phyloP scores from a whole-genome alignment of 2,888 invertebrate genomes.

The Trachelus tabidus region DNA sequence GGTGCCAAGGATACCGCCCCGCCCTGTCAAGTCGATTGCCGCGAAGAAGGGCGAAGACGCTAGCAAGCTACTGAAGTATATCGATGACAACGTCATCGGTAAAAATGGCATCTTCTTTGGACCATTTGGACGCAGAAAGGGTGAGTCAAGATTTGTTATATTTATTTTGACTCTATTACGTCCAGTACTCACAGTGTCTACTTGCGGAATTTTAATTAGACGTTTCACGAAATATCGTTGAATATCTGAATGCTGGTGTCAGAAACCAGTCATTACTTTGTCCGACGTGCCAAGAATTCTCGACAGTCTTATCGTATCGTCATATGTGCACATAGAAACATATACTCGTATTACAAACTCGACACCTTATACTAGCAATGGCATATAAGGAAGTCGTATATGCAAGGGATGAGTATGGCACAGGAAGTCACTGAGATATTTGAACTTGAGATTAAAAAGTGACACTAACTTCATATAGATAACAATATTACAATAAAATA shows the following conservation, averaged over 20 bases:
- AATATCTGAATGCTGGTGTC: background rate
- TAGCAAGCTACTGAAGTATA: constrained; percentile 79
- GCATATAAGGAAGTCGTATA: background rate
- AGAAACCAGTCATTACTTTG: background rate
- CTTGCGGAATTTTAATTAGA: background rate
- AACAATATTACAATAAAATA: background rate
- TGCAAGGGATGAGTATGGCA: background rate
- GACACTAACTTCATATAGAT: background rate
- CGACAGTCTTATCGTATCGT: background rate
- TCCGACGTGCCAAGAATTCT: background rate
- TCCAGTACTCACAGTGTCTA: background rate
- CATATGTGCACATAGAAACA: background rate
- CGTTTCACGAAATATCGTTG: background rate
- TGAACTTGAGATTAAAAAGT: background rate
- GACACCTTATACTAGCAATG: background rate
- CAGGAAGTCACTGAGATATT: background rate
- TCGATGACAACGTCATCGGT: constrained; percentile 85
- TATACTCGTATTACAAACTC: background rate
- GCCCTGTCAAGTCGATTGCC: constrained; percentile 56
- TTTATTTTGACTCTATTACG: background rate
- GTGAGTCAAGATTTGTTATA: constrained; percentile 65
- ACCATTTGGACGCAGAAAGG: constrained; percentile 85
- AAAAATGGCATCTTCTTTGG: constrained; percentile 84
- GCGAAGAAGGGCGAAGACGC: constrained; percentile 75
- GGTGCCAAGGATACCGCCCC: constrained; percentile 51